These are phyloP conservation scores for Strigamia crassipes DNA, from an alignment of 2,888 invertebrate genomes.

Conservation along the genomic window DNA sequence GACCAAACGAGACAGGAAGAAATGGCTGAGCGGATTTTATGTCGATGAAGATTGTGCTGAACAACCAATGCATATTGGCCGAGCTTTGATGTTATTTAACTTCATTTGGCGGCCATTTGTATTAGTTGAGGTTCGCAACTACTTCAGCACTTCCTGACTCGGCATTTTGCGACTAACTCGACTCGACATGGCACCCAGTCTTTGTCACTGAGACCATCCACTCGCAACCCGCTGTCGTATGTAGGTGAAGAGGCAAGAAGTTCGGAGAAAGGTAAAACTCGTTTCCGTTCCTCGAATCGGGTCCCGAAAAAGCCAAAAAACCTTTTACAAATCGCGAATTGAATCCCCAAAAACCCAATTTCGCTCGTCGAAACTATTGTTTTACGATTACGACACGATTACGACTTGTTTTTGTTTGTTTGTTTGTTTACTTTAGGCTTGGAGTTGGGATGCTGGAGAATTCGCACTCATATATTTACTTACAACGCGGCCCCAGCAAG, in stretches of 20 bases:
- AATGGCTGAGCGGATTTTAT: conserved; percentile 3
- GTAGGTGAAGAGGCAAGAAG: background rate
- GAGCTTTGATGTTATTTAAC: background rate
- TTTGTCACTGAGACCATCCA: background rate
- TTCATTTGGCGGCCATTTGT: background rate
- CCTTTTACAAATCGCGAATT: too few relatives aligned
- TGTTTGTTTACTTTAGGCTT: conserved; percentile 41
- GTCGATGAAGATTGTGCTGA: background rate
- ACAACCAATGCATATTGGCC: conserved; percentile 8
- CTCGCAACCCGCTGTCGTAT: background rate
- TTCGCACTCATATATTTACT: conserved; percentile 48
- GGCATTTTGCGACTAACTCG: background rate
- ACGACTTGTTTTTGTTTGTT: background rate
- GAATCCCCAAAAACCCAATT: too few relatives aligned
- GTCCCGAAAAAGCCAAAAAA: too few relatives aligned
- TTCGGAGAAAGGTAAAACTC: background rate
- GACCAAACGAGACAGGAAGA: background rate
- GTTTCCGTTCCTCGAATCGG: background rate
- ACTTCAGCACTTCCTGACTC: background rate
- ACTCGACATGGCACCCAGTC: background rate
- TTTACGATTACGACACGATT: background rate
- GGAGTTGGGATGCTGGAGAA: conserved; percentile 50
- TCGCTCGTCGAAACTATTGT: background rate
- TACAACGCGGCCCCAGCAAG: conserved; percentile 50
- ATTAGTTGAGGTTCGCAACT: background rate